Base-by-base conservation (phyloP, 1,140 invertebrate genomes). In the Halotydeus destructor region DNA sequence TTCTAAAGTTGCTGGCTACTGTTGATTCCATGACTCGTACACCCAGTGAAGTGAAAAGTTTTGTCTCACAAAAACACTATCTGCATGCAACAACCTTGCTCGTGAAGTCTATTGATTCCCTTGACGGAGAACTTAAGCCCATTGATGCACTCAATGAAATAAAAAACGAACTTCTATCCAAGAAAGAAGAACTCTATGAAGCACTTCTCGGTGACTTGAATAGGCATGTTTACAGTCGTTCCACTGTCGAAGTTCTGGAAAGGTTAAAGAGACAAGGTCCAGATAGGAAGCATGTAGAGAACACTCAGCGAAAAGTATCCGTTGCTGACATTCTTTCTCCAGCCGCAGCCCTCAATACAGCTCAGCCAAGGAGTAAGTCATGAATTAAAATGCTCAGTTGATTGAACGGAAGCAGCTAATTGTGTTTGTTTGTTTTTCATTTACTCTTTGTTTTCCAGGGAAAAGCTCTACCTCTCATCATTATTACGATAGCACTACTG, bases 131-230 rank as follows among this genome's bases (percentile, higher is more conserved):
- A 22, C 16, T 44, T 12, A 24, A 37, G 19, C n/a, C 38, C 25
- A 78, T 86, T 1, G 78, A 82, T 51, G 84, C 77, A 18, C 60
- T 91, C 24, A 67, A 73, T 50, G 78, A 88, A 56, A 66, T 84
- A 6, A 67, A 71, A 46, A 57, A 57, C 22, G 78, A 84, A 53
- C 59, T 85, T 21, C 68, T 75, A 48, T 51, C 65, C 16, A 75
- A 75, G 48, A 76, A 76, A 56, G 71, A 76, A 61, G 68, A 75
- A 58, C 54, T 83, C 2, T 75, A 76, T 57, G 60, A 70, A 25
- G 69, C 67, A 47, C 52, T 81, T 34, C 62, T 79, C 30, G 69
- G 77, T 45, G 78, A 82, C 57, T 57, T 84, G 11, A 72, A 71
- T 48, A 63, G 67, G 36, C 75, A 80, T 56, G 65, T 84, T 31